Base-by-base conservation (phyloP, 2,797 vertebrate genomes). In the Dendrocincla tyrannina region DNA sequence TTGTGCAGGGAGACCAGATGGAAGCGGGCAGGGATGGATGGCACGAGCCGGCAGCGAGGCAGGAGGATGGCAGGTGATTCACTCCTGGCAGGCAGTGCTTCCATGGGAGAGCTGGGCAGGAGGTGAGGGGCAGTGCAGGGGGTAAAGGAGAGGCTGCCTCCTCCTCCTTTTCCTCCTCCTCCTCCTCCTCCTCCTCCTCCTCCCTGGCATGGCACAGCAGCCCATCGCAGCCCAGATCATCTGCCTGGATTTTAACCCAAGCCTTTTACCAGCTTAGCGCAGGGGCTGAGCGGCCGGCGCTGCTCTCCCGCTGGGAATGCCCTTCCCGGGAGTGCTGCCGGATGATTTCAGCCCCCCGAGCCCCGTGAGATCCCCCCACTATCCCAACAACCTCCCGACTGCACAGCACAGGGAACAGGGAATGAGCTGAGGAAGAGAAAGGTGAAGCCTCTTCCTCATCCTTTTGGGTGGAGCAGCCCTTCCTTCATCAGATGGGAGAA, bases 41-140 rank as follows among this genome's bases (percentile, higher is more conserved):
- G 62, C 62, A 64, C 41, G 3, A 64, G 62, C 66, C 7, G 56
- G 66, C 66, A 42, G 83, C 6, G 25, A 69, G 89, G 89, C 80
- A 75, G 90, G 55, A 83, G 87, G n/a, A 23, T 14, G 30, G 81
- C 52, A 47, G 53, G 67, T 41, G 94, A 83, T 80, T 88, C 93
- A 74, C 16, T 5, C 81, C 88, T 86, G 93, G 93, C 93, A 77
- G 46, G 33, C 17, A 0, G 17, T 3, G 3, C 66, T 88, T 58
- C 73, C 91, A 42, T 3, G 46, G 78, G 55, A 56, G 88, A 56
- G 50, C 49, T 5, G 39, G 83, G 44, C 55, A n/a, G 53, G 58
- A 83, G 73, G 60, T 0, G 19, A 25, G 44, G 67, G 35, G 19
- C 37, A 17, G 52, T 2, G 0, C 4, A 2, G n/a, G 39, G 13